phyloP scores from a whole-genome alignment of 2,888 invertebrate species.

The Blera fallax region DNA sequence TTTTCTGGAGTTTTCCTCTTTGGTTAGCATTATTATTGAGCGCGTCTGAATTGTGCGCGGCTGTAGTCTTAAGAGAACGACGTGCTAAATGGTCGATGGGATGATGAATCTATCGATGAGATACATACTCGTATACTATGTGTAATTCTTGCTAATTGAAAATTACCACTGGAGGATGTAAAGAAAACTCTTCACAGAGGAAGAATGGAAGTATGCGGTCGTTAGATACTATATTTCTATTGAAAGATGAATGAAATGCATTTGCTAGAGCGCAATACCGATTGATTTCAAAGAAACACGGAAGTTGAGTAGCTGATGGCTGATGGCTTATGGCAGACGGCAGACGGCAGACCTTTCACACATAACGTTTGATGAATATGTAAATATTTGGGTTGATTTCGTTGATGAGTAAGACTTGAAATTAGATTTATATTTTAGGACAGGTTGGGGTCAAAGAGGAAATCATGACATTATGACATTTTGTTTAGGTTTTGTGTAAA shows the following conservation, averaged over 20 bases:
- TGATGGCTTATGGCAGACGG: no score
- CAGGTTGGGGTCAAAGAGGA: constrained; percentile 23
- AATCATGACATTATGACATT: neutral
- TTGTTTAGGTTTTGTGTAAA: neutral
- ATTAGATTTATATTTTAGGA: neutral
- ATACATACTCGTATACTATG: no score
- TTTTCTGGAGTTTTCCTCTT: neutral
- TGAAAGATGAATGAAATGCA: constrained; percentile 49
- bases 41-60: neutral
- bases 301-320: constrained; percentile 4
- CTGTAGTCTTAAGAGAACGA: constrained; percentile 14
- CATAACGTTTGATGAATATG: constrained; percentile 9
- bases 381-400: constrained; percentile 31
- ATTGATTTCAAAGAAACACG: constrained; percentile 37
- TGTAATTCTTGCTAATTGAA: constrained; percentile 69
- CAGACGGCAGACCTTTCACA: neutral
- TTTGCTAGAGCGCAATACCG: constrained; percentile 17
- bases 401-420: neutral
- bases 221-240: neutral
- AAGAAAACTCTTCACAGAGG: constrained; percentile 5
- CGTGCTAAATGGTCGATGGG: constrained; percentile 36
- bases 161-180: constrained; percentile 66
- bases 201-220: constrained; percentile 63
- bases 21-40: neutral
- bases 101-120: constrained; percentile 15